These are phyloP conservation scores for Temnothorax unifasciatus DNA, from an alignment of 2,888 invertebrate genomes.

Conservation along the genomic window DNA sequence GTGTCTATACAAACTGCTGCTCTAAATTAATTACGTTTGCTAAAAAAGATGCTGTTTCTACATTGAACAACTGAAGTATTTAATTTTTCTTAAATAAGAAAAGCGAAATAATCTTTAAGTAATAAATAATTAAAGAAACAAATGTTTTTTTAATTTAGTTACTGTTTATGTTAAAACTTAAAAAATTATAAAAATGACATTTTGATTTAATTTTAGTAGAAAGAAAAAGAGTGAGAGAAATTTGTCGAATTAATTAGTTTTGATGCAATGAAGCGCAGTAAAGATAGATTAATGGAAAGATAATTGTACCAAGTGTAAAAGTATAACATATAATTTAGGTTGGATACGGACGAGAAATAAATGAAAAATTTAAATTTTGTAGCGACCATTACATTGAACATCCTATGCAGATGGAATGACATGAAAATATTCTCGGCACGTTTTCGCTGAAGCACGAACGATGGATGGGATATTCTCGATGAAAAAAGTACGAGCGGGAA, in stretches of 20 bases:
- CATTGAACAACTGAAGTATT: background rate
- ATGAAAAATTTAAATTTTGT: constrained; percentile 28
- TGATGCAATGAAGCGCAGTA: background rate
- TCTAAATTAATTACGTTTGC: background rate
- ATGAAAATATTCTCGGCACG: constrained; percentile 35
- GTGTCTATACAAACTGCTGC: background rate
- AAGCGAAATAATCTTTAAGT: background rate
- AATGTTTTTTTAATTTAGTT: background rate
- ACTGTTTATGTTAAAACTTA: background rate
- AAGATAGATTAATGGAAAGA: background rate
- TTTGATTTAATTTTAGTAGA: constrained; percentile 2
- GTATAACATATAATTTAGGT: background rate
- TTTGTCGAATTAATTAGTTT: background rate
- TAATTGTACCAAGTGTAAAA: background rate
- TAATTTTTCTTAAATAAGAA: background rate
- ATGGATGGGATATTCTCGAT: constrained; percentile 16
- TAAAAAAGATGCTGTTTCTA: background rate
- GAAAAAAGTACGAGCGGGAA: constrained; percentile 2
- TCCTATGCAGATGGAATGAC: background rate
- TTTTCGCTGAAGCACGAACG: constrained; percentile 13
- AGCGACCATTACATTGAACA: background rate
- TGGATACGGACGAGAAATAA: background rate
- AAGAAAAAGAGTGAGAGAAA: background rate
- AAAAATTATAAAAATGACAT: background rate
- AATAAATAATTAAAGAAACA: background rate